Base-by-base conservation (phyloP, 2,113 vertebrate genomes). In the Baryphthengus martii region DNA sequence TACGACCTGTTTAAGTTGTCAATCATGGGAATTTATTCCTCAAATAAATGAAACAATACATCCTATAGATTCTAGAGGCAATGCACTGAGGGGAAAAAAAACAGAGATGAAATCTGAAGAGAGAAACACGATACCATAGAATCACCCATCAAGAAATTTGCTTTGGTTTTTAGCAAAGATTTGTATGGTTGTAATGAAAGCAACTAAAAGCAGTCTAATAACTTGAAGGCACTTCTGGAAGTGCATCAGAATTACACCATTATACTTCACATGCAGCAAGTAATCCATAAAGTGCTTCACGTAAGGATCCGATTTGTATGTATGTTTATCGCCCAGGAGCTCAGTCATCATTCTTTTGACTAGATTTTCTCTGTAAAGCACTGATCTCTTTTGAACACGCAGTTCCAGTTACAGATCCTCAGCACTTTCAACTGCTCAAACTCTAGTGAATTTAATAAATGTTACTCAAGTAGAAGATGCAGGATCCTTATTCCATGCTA, bases 81-180 rank as follows among this genome's bases (percentile, higher is more conserved):
- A 70, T 19, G 11, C 18, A 39, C 18, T 9, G 8, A 83, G 17
- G 35, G 15, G 3, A 10, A 55, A 72, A 55, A 72, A 61, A 23
- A 26, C 47, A 45, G 40, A 66, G 7, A 26, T 20, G 21, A 59
- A 68, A 96, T 15, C 26, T 28, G 7, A 35, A 31, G 47, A 89
- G 42, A 47, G 7, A 37, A 92, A 39, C 19, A 42, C 0, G 0
- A 31, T 28, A 35, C 28, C 31, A 62, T 0, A 13, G 14, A 74
- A 59, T 10, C 35, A 65, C 9, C 19, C 6, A 3, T 9, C 10
- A 45, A 20, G 28, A 83, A 35, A 11, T 18, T 56, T 68, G 26
- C 24, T 80, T 49, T 53, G 26, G 12, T 80, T 74, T 88, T 76
- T 24, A 56, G 47, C 49, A 45, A 63, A 45, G 20, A 42, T 35